These are phyloP conservation scores for Pelobates cultripes DNA, from an alignment of 2,797 vertebrate genomes.

Conservation along the genomic window DNA sequence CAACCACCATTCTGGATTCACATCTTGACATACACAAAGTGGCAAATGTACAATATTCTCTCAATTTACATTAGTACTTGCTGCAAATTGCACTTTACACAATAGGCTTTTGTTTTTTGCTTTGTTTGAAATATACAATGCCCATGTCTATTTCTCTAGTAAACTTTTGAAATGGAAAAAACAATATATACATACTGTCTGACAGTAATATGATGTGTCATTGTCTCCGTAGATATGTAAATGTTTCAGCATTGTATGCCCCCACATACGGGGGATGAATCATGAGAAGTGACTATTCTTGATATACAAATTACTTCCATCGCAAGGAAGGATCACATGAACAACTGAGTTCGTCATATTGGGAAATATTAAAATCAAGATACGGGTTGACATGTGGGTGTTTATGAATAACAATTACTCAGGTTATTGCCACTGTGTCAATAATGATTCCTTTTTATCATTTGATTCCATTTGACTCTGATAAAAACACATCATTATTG, in stretches of 20 bases:
- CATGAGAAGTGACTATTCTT: constrained; percentile 33
- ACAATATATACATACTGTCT: too few species aligned
- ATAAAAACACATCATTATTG: too few species aligned
- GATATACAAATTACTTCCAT: constrained; percentile 28
- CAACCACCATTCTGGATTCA: too few species aligned
- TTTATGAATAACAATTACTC: constrained; percentile 15
- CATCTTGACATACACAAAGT: too few species aligned
- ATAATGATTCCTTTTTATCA: constrained; percentile 11
- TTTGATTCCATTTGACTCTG: background rate
- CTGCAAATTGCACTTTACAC: too few species aligned
- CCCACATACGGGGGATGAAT: constrained; percentile 31
- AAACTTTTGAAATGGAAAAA: too few species aligned
- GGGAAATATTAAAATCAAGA: constrained; percentile 23
- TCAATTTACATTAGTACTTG: too few species aligned
- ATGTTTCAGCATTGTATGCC: constrained; percentile 38
- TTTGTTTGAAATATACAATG: too few species aligned
- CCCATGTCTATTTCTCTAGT: too few species aligned
- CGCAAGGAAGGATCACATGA: constrained; percentile 20
- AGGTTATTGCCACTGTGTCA: background rate
- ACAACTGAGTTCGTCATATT: constrained; percentile 13
- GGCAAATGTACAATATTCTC: too few species aligned
- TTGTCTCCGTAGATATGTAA: constrained; percentile 31
- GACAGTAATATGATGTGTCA: constrained; percentile 31
- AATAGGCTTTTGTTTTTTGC: too few species aligned
- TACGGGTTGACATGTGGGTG: constrained; percentile 21